Conservation (phyloP, 1,140 invertebrate genomes). For the Euwallacea fornicatus region DNA sequence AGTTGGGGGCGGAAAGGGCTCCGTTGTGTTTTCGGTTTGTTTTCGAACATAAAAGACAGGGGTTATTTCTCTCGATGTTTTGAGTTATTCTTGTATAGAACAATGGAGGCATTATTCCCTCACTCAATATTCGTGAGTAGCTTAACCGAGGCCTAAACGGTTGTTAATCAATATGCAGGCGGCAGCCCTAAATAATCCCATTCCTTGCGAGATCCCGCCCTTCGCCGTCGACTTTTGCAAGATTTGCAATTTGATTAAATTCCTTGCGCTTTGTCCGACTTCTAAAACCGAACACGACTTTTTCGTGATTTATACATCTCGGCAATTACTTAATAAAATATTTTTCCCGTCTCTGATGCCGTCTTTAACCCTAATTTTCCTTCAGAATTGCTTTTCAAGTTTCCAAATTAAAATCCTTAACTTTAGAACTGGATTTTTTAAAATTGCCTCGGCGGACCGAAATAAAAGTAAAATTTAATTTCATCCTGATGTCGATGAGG, state of each 20-base stretch:
- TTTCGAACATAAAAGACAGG: background rate
- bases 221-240: slow-evolving; percentile 19
- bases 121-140: too few species aligned
- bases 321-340: slow-evolving; percentile 34
- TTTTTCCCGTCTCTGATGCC: background rate
- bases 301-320: slow-evolving; percentile 31
- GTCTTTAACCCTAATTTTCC: slow-evolving; percentile 27
- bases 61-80: too few species aligned
- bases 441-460: too few species aligned
- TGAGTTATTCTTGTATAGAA: too few species aligned
- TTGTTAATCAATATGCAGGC: slow-evolving; percentile 25
- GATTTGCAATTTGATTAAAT: slow-evolving; percentile 36
- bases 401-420: slow-evolving; percentile 21
- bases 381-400: slow-evolving; percentile 18
- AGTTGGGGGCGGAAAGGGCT: slow-evolving; percentile 3
- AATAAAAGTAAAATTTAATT: too few species aligned
- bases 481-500: too few species aligned
- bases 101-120: too few species aligned
- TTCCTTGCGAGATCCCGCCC: slow-evolving; percentile 15
- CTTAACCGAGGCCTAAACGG: slow-evolving; percentile 3
- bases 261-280: slow-evolving; percentile 29
- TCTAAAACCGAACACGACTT: slow-evolving; percentile 31
- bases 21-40: slow-evolving; percentile 17
- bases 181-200: slow-evolving; percentile 25
- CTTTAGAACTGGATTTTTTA: too few species aligned